phyloP scores from a whole-genome alignment of 2,888 invertebrate species.

The Mantis religiosa region DNA sequence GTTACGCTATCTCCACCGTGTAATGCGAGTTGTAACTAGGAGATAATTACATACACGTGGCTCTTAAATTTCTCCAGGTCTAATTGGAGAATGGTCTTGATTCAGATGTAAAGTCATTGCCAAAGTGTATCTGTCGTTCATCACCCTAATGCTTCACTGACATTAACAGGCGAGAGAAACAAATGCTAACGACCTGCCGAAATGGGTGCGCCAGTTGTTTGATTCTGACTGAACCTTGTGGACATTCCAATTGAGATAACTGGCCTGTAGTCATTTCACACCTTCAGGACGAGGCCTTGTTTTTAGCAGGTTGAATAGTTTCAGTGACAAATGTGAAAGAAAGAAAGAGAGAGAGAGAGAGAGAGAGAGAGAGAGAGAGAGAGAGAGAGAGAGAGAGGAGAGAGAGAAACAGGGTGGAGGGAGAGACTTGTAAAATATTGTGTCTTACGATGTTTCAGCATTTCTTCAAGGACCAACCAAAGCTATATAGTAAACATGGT shows the following conservation, averaged over 20 bases:
- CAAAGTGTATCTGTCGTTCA: neutral
- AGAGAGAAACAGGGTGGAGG: no score
- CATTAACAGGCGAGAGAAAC: neutral
- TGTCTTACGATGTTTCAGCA: no score
- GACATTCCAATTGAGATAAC: neutral
- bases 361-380: no score
- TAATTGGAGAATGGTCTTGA: neutral
- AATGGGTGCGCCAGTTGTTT: neutral
- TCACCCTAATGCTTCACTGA: neutral
- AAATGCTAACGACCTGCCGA: neutral
- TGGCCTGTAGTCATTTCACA: neutral
- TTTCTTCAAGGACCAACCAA: no score
- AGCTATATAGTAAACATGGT: no score
- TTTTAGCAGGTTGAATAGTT: no score
- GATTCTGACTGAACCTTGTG: neutral
- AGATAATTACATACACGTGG: neutral
- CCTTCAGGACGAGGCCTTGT: neutral
- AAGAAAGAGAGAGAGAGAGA: no score
- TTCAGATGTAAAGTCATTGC: neutral
- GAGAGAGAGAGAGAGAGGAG: no score
- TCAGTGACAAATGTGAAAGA: no score
- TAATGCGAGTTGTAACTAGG: neutral
- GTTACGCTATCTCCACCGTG: neutral
- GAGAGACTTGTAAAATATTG: no score
- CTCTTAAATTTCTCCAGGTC: neutral